These are phyloP conservation scores for Watsonalla cultraria DNA, from an alignment of 2,888 invertebrate genomes.

Conservation along the genomic window DNA sequence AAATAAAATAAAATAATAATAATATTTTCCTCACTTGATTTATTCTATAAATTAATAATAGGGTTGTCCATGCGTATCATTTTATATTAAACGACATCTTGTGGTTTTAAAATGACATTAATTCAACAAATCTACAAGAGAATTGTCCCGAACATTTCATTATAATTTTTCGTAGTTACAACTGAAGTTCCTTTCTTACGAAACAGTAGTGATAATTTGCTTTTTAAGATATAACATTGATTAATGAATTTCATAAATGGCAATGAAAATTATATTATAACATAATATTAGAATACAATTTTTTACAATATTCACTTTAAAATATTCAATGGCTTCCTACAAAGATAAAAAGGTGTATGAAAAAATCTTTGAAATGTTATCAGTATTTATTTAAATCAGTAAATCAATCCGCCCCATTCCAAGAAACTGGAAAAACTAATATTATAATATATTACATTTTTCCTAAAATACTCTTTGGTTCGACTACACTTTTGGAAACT, in stretches of 20 bases:
- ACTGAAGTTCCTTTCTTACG: too few species aligned
- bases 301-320: not conserved
- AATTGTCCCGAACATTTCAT: too few species aligned
- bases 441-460: slow-evolving; percentile 8
- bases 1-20: too few species aligned
- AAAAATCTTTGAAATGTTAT: not conserved
- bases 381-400: slow-evolving; percentile 4
- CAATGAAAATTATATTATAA: not conserved
- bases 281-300: not conserved
- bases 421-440: slow-evolving; percentile 16
- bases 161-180: too few species aligned
- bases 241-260: not conserved
- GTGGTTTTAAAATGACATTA: too few species aligned
- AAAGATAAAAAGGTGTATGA: not conserved
- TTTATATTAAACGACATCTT: too few species aligned
- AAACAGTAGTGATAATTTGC: too few species aligned
- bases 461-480: slow-evolving; percentile 22
- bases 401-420: slow-evolving; percentile 28
- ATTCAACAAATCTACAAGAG: too few species aligned
- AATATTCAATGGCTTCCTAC: not conserved
- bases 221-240: not conserved
- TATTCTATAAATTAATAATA: too few species aligned
- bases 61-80: too few species aligned
- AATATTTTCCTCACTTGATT: too few species aligned
- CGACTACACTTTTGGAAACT: not conserved